phyloP scores from a whole-genome alignment of 2,888 invertebrate species.

The Clusia tigrina region DNA sequence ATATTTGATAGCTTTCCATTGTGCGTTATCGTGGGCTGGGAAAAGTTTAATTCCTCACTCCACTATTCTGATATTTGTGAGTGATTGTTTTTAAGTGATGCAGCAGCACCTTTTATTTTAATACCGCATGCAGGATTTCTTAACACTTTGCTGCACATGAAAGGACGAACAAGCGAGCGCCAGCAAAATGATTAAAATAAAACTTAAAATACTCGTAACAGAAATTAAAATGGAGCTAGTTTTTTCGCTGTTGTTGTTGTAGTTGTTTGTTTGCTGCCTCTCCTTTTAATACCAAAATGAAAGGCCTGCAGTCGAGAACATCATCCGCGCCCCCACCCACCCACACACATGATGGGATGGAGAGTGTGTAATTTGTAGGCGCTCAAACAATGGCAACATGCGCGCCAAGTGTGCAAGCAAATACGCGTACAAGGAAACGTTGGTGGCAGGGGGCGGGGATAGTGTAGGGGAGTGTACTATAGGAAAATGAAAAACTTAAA shows the following conservation, averaged over 20 bases:
- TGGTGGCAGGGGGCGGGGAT: no score
- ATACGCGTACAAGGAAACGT: no score
- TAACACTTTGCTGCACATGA: neutral
- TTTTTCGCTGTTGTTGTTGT: neutral
- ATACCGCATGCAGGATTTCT: neutral
- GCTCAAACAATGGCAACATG: neutral
- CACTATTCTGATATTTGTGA: no score
- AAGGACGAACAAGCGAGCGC: neutral
- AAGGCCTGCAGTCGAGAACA: neutral
- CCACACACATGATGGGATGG: no score
- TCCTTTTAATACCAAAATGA: neutral
- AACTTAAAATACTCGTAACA: slow-evolving; percentile 7
- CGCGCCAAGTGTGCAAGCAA: no score
- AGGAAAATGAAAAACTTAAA: neutral
- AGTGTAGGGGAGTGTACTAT: no score
- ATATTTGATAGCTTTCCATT: no score
- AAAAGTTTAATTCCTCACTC: no score
- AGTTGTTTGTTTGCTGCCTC: neutral
- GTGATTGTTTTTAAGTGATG: no score
- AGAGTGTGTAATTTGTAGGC: slow-evolving; percentile 5
- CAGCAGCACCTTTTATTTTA: neutral
- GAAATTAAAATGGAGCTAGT: no score
- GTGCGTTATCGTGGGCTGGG: no score
- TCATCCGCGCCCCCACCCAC: no score
- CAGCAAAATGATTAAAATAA: slow-evolving; percentile 7